Evolutionary conservation across 2,797 vertebrate species (phyloP).

Genomic region (Scolopax rusticola): DNA sequence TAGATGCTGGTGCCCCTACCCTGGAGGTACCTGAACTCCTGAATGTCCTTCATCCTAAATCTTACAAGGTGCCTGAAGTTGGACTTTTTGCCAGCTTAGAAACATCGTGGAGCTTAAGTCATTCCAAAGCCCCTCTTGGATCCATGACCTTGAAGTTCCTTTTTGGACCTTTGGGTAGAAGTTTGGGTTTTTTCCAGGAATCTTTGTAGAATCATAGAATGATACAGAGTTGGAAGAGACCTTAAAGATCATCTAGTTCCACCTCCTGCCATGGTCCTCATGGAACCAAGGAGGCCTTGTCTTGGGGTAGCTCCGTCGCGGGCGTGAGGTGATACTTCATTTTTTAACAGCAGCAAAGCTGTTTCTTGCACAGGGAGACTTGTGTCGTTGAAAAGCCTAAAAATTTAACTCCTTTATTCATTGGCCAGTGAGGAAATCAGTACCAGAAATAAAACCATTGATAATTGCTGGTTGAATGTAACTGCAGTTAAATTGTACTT

Average conservation of each 20-base stretch:
- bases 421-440: background rate
- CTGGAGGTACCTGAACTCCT: background rate
- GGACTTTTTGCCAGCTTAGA: background rate
- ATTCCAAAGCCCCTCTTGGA: background rate
- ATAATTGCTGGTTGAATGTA: background rate
- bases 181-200: background rate
- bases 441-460: background rate
- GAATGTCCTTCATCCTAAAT: background rate
- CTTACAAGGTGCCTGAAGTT: background rate
- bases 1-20: background rate
- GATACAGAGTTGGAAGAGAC: too few species aligned
- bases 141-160: background rate
- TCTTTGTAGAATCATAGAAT: background rate
- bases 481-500: background rate
- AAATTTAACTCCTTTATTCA: background rate
- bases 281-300: background rate
- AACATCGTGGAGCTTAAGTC: background rate
- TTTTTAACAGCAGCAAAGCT: background rate
- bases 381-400: accelerated
- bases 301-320: background rate
- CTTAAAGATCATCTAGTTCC: too few species aligned
- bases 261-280: too few species aligned
- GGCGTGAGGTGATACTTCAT: background rate
- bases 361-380: background rate
- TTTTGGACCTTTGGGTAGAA: background rate